Evolutionary conservation across 1,140 invertebrate species (phyloP), one percentile per base, ranked within the genome.

Genomic region (Cyclargus thomasi): DNA sequence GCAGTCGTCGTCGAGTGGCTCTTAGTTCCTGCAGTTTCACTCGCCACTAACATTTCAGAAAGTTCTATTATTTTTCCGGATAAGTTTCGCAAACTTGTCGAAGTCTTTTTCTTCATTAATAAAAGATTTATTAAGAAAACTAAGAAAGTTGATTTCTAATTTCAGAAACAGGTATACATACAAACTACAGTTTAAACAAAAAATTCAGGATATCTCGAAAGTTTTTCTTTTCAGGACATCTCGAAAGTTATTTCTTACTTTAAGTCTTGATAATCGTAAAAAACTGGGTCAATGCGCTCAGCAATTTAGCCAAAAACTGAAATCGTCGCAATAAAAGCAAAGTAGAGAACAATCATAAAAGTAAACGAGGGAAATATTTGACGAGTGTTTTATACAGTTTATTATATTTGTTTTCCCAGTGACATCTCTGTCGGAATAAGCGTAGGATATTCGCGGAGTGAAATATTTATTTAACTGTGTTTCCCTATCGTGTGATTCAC

Each of bases 401-500:
- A 47, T 47, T 47, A 16, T 47, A 16, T 21, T 20, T 59, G 55
- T 59, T 59, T 59, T 59, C 55, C 55, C 18, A 55, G 17, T 10
- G 53, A 47, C 39, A 47, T 47, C 17, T 59, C 11, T 21, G 20
- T 59, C 20, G 55, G 55, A 59, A 59, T 21, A 59, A 59, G 10
- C 8, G 55, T 59, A 18, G 7, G 6, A 59, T 18, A 55, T 59
- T 18, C 55, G 20, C 18, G 18, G 16, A 21, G 20, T 21, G 11
- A 64, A 47, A 47, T 64, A 64, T 64, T 64, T 35, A 64, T 20
- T 64, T 68, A 55, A 63, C 62, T 35, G 39, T 68, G 23, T 55
- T 55, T 63, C 23, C 62, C 67, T 53, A 59, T 67, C 22, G 66
- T 67, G 36, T 73, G 67, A 73, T 39, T 69, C 71, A 69, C 64